Evolutionary conservation across 2,113 vertebrate genomes (phyloP), one percentile per base, ranked within the genome.

Genomic region (Mionectes macconnelli): DNA sequence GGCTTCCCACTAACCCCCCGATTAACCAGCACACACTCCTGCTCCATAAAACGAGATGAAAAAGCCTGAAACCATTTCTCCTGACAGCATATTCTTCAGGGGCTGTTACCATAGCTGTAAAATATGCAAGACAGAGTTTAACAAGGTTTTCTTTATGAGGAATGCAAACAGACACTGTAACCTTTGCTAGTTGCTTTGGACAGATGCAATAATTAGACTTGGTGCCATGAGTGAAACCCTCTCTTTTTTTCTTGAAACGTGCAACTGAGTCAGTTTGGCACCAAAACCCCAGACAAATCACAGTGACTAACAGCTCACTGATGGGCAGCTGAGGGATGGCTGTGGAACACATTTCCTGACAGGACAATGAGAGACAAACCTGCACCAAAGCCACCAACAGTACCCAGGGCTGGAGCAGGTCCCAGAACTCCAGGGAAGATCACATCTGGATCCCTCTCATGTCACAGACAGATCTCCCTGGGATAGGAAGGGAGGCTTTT

Each of bases 161-260:
- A 94, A 84, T 72, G 80, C 67, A 94, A 93, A 92, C 63, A 92
- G 90, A 47, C 69, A 52, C 60, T 63, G 64, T 47, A 84, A 95
- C 86, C 94, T 93, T 42, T 63, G 30, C 79, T 86, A 7, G 76
- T 12, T 74, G 67, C 56, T 86, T 56, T 81, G 77, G 68, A 85
- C 73, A 83, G 70, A 90, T 57, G 91, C 83, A 90, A 30, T 93
- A 47, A 90, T 84, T 93, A 21, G 8, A 73, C 33, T 44, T 2
- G 2, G 56, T 77, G 86, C 72, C 74, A 74, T 1, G 10, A 92
- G 59, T 74, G 67, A 88, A 90, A 77, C 37, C 76, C 49, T 39
- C 49, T 39, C 0, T 6, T 8, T 24, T 84, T 39, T 84, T 81
- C 39, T 20, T 39, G 86, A 68, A 86, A 84, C 0, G 2, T 49